A percentile compares a stretch with the other conserved stretches of the same genome.
These are phyloP conservation scores for Thalpophila matura DNA, from an alignment of 2,888 invertebrate genomes.

Conservation along the genomic window DNA sequence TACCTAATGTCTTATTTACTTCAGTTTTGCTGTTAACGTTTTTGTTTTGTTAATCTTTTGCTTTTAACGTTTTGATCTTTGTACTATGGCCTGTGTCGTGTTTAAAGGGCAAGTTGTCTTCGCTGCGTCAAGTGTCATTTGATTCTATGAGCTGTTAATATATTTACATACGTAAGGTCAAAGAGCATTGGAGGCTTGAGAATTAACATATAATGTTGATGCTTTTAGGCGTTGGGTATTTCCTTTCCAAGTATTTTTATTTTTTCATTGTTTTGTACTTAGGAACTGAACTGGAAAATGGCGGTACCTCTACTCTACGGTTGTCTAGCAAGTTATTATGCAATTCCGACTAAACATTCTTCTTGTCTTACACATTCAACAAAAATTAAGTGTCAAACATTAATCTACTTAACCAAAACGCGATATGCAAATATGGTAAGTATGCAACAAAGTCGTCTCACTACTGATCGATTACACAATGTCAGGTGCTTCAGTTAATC, in stretches of 20 bases:
- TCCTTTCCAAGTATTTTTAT: not conserved
- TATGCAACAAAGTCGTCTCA: constrained; percentile 35
- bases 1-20: constrained; percentile 31
- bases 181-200: constrained; percentile 28
- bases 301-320: too few relatives aligned
- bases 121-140: constrained; percentile 51
- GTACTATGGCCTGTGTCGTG: constrained; percentile 22
- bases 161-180: constrained; percentile 44
- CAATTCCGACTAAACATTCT: constrained; percentile 9
- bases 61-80: constrained; percentile 42
- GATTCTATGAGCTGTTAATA: constrained; percentile 51
- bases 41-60: constrained; percentile 8
- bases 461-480: constrained; percentile 43
- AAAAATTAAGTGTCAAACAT: constrained; percentile 32
- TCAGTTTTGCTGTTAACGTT: constrained; percentile 20
- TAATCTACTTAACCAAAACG: constrained; percentile 56
- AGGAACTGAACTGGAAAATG: too few relatives aligned
- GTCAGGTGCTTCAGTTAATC: constrained; percentile 56
- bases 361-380: constrained; percentile 21
- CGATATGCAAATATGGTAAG: constrained; percentile 57
- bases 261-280: not conserved
- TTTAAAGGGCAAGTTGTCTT: constrained; percentile 52
- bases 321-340: too few relatives aligned
- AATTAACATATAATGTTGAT: constrained; percentile 36
- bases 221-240: constrained; percentile 23